These are phyloP conservation scores for Butorides virescens DNA, from an alignment of 2,113 vertebrate genomes.

Conservation along the genomic window DNA sequence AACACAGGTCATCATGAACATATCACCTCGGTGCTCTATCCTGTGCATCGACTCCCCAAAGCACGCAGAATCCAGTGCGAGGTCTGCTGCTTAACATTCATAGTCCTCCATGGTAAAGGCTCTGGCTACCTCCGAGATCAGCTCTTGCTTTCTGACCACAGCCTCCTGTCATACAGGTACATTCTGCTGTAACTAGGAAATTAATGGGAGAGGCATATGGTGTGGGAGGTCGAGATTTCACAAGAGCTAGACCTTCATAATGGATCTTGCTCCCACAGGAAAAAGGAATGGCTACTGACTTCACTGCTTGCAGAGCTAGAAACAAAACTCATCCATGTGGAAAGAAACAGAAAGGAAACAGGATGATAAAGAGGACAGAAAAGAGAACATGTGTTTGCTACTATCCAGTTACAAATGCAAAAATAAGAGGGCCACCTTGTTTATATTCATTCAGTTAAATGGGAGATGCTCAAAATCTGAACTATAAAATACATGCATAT, in stretches of 20 bases:
- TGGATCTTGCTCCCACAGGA: background rate
- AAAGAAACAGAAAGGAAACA: background rate
- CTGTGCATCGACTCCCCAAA: background rate
- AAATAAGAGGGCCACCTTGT: background rate
- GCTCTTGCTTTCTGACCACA: background rate
- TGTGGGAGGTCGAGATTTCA: background rate
- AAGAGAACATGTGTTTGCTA: background rate
- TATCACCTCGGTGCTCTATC: background rate
- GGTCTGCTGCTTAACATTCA: background rate
- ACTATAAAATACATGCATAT: background rate
- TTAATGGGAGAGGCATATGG: background rate
- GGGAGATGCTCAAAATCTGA: background rate
- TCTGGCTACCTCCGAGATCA: background rate
- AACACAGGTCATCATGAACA: background rate
- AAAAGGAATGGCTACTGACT: background rate
- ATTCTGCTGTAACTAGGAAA: background rate
- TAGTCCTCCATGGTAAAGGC: background rate
- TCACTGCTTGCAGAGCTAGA: background rate
- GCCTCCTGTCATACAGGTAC: background rate
- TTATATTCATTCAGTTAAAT: background rate
- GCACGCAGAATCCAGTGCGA: accelerated
- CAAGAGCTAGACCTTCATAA: background rate
- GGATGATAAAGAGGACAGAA: background rate
- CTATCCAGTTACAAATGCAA: background rate
- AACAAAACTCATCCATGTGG: background rate